Conservation (phyloP, 1,140 invertebrate genomes). For the Trichonephila clavata region DNA sequence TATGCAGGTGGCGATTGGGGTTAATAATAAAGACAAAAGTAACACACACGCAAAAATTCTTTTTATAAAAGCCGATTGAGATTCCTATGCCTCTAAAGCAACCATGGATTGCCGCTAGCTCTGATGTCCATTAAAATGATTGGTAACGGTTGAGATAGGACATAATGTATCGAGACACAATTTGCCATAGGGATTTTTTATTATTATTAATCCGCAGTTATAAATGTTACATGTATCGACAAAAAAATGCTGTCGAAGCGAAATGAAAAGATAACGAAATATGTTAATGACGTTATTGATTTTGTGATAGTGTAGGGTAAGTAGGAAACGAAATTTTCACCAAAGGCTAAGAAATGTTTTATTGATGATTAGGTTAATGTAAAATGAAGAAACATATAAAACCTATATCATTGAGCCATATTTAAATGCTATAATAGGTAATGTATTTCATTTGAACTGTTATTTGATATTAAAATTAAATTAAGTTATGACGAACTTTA, state of each 20-base stretch:
- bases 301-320: neutral
- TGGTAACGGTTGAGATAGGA: constrained; percentile 26
- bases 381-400: too few species aligned
- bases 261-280: neutral
- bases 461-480: too few species aligned
- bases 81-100: neutral
- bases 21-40: constrained; percentile 49
- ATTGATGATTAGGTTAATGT: too few species aligned
- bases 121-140: constrained; percentile 44
- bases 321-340: too few species aligned
- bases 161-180: constrained; percentile 31
- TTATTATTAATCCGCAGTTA: neutral
- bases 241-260: neutral
- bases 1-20: constrained; percentile 57
- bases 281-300: neutral
- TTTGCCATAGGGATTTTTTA: constrained; percentile 32
- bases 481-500: too few species aligned
- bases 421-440: too few species aligned
- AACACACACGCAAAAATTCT: neutral
- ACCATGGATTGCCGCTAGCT: neutral
- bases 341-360: neutral
- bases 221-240: neutral
- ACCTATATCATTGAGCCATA: too few species aligned
- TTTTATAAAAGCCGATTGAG: neutral
- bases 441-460: too few species aligned